Evolutionary conservation across 2,888 invertebrate species (phyloP).

Genomic region (Plagodis pulveraria): DNA sequence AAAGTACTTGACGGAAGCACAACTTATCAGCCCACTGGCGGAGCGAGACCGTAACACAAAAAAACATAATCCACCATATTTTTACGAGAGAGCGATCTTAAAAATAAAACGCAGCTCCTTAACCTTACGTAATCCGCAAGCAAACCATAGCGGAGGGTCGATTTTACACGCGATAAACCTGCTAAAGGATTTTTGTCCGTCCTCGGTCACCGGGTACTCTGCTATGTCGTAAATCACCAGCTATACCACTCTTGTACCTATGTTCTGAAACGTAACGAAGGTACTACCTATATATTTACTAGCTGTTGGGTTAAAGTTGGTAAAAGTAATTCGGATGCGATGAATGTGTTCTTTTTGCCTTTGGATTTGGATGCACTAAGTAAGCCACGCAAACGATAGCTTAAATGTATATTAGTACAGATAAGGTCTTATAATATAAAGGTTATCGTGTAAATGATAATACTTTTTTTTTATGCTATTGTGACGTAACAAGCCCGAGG

Average conservation of each 20-base stretch:
- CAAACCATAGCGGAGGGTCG: conserved; percentile 58
- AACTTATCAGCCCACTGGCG: conserved; percentile 18
- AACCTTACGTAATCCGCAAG: conserved; percentile 60
- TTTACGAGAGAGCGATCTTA: conserved; percentile 45
- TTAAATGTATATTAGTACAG: too few species aligned
- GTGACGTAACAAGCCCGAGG: too few species aligned
- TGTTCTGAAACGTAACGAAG: conserved; percentile 15
- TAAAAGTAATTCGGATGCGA: too few species aligned
- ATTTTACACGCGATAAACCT: conserved; percentile 70
- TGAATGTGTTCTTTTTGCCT: too few species aligned
- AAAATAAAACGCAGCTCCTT: conserved; percentile 51
- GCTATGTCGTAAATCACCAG: conserved; percentile 36
- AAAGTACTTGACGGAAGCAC: conserved; percentile 21
- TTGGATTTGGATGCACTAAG: too few species aligned
- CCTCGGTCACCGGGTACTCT: conserved; percentile 44
- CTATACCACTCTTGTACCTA: conserved; percentile 14
- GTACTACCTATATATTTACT: conserved; percentile 8
- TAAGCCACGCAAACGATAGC: too few species aligned
- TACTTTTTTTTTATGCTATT: too few species aligned
- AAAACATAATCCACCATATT: conserved; percentile 38
- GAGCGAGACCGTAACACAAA: conserved; percentile 28
- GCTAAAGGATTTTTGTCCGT: conserved; percentile 59
- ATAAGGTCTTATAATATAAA: too few species aligned
- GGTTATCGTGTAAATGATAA: too few species aligned
- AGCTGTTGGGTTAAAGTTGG: background rate